Percentiles rank a stretch among this genome's conserved stretches.
Conservation (phyloP, 2,797 vertebrate species). For the Characodon lateralis region DNA sequence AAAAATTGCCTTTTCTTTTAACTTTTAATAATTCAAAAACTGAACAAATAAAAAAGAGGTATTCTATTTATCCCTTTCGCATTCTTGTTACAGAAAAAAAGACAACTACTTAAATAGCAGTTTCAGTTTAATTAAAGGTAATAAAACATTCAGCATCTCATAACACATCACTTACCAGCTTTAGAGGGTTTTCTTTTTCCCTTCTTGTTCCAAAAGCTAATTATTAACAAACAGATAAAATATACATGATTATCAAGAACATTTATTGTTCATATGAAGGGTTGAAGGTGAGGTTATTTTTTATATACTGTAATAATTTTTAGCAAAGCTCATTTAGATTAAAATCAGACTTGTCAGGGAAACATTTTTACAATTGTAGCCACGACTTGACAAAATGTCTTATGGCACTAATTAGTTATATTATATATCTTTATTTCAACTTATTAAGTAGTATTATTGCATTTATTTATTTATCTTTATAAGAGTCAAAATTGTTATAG, state of each 20-base stretch:
- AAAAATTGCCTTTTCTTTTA: no score
- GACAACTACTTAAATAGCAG: background rate
- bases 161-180: background rate
- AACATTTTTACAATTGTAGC: background rate
- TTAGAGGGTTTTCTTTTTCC: background rate
- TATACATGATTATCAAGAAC: background rate
- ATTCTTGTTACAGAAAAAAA: background rate
- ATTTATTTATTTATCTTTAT: background rate
- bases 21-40: background rate
- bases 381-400: background rate
- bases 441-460: background rate
- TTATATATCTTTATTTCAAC: background rate
- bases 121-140: background rate
- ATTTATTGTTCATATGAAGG: constrained; percentile 5
- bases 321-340: background rate
- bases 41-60: background rate
- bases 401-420: background rate
- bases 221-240: constrained; percentile 33
- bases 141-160: background rate
- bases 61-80: background rate
- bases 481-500: background rate
- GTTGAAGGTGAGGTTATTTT: background rate
- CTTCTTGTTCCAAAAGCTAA: constrained; percentile 14
- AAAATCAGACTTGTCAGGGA: background rate
- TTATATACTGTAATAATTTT: constrained; percentile 6